Evolutionary conservation across 2,797 vertebrate species (phyloP), one percentile per base, ranked within the genome.

Genomic region (Atherinosoma microstoma): DNA sequence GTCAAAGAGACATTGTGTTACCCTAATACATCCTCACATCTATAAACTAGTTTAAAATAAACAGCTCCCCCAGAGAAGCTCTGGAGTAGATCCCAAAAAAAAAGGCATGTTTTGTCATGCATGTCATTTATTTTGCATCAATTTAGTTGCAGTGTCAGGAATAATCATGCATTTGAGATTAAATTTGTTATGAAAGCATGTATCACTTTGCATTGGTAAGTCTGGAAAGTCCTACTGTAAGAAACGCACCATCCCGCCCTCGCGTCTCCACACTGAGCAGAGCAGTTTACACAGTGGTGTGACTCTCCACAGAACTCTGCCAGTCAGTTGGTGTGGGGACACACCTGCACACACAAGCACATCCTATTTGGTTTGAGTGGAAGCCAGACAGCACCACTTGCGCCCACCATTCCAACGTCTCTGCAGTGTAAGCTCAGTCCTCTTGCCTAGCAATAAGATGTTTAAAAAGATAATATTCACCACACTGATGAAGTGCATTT

Each of bases 201-300:
- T 83, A 61, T 42, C 74, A 72, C 64, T 67, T 30, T 6, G 15
- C 34, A 22, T 64, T 2, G 15, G 62, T 74, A 36, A 5, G 47
- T 72, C 42, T 45, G 42, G 42, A 45, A 45, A 45, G 6, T 45
- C 42, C 16, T 16, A 45, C 67, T 65, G 76, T 71, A 63, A 0
- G 32, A 45, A 51, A 53, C 36, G 30, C 42, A 57, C 42, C 15
- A 4, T 53, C 64, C 15, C 27, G 15, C 53, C 53, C 2, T 56
- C 3, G n/a, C 0, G 10, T 75, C 80, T 58, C 42, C 53, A 42
- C 72, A 1, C 22, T 64, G 63, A 81, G 63, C 57, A 54, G 36
- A 59, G 34, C 6, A 34, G 76, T 84, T 89, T 64, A 62, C 84
- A 84, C 67, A 49, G 53, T 34, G 62, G 65, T 76, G 83, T 63